phyloP scores from a whole-genome alignment of 2,797 vertebrate species.

The Sebastes oblongus region DNA sequence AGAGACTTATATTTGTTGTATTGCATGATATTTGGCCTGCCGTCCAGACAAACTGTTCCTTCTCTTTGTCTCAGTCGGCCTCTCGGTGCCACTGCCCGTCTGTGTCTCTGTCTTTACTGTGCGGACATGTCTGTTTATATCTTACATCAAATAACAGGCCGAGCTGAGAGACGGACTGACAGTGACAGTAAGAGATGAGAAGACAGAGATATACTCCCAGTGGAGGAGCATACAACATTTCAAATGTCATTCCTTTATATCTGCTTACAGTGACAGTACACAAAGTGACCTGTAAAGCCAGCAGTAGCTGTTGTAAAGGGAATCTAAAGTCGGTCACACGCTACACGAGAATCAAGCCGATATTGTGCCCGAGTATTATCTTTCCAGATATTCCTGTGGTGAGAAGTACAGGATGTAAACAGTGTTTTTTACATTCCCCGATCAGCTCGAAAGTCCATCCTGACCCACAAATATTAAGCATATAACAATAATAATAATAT shows the following conservation, averaged over 20 bases:
- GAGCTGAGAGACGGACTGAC: conserved; percentile 20
- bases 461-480: no score
- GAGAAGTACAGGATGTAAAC: no score
- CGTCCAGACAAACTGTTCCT: neutral
- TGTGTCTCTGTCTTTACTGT: conserved; percentile 18
- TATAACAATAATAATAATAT: no score
- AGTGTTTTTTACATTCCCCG: no score
- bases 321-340: neutral
- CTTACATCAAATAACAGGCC: conserved; percentile 29
- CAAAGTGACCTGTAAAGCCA: conserved; percentile 17
- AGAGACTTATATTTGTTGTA: neutral
- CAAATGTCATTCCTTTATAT: neutral
- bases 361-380: no score
- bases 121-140: conserved; percentile 45
- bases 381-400: no score
- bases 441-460: no score
- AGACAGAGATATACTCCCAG: conserved; percentile 11
- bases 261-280: conserved; percentile 6
- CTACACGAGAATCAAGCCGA: no score
- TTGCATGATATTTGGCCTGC: neutral
- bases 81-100: conserved; percentile 27
- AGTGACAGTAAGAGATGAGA: conserved; percentile 30
- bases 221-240: conserved; percentile 20
- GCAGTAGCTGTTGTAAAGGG: neutral
- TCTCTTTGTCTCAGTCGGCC: neutral